Percentiles rank a stretch among this genome's conserved stretches.
phyloP scores from a whole-genome alignment of 2,797 vertebrate species.

The Gallinago nigripennis region DNA sequence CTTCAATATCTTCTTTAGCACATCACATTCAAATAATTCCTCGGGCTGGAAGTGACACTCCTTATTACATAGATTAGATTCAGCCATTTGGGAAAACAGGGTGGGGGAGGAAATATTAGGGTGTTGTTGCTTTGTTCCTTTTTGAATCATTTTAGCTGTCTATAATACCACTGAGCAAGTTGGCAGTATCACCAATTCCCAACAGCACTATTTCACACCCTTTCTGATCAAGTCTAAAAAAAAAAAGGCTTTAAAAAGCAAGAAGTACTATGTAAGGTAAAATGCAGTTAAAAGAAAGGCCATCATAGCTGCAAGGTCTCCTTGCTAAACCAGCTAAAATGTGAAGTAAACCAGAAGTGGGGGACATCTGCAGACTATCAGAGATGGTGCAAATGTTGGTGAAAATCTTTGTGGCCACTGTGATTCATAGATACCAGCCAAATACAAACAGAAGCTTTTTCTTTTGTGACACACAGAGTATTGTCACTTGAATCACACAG shows the following conservation, averaged over 20 bases:
- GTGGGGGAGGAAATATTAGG: not conserved
- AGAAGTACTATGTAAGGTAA: not conserved
- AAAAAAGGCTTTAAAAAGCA: not conserved
- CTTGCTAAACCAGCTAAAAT: not conserved
- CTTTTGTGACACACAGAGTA: constrained; percentile 7
- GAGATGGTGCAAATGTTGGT: constrained; percentile 21
- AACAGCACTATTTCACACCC: not conserved
- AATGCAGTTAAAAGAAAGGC: not conserved
- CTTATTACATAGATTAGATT: not conserved
- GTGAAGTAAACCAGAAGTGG: not conserved
- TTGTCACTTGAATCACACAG: constrained; percentile 18
- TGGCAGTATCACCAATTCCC: not conserved
- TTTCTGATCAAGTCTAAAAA: not conserved
- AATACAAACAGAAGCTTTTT: constrained; percentile 35
- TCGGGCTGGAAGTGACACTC: not conserved
- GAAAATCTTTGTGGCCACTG: constrained; percentile 12
- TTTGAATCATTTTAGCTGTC: not conserved
- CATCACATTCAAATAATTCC: not conserved
- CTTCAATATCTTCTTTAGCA: not conserved
- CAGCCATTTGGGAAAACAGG: not conserved
- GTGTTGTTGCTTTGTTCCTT: not conserved
- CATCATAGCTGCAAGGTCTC: not conserved
- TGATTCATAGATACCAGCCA: constrained; percentile 2
- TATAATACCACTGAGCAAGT: not conserved
- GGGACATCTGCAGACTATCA: not conserved